Percentiles rank a stretch among this genome's conserved stretches.
Evolutionary conservation across 2,113 vertebrate genomes (phyloP).

Genomic region (Peromyscus leucopus): DNA sequence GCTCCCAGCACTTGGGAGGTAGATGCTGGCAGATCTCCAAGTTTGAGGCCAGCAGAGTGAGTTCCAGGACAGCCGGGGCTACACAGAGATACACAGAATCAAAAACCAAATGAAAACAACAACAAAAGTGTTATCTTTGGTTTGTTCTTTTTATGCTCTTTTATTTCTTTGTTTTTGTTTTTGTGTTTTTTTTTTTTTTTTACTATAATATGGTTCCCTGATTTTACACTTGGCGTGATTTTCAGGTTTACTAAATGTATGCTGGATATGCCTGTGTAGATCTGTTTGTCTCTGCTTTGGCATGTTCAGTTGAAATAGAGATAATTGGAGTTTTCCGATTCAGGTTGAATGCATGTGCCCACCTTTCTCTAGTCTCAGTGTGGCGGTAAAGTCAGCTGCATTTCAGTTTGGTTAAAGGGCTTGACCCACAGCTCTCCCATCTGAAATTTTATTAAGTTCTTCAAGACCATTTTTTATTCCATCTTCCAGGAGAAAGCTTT

Average conservation of each 20-base stretch:
- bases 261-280: not conserved
- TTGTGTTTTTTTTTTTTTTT: not conserved
- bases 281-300: not conserved
- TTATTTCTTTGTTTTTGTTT: not conserved
- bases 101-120: not conserved
- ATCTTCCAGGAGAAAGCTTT: slow-evolving; percentile 31
- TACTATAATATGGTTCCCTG: not conserved
- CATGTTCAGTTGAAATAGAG: not conserved
- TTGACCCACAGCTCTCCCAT: not conserved
- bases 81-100: not conserved
- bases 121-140: not conserved
- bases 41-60: not conserved
- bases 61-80: not conserved
- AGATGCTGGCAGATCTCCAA: not conserved
- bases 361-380: not conserved
- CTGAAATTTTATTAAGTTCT: slow-evolving; percentile 37
- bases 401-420: not conserved
- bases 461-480: not conserved
- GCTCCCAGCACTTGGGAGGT: not conserved
- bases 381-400: not conserved
- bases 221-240: not conserved
- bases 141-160: not conserved
- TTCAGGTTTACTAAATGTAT: not conserved
- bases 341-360: not conserved
- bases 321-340: not conserved